Conservation (phyloP, 2,888 invertebrate genomes). For the Mesopsocus fuscifrons region DNA sequence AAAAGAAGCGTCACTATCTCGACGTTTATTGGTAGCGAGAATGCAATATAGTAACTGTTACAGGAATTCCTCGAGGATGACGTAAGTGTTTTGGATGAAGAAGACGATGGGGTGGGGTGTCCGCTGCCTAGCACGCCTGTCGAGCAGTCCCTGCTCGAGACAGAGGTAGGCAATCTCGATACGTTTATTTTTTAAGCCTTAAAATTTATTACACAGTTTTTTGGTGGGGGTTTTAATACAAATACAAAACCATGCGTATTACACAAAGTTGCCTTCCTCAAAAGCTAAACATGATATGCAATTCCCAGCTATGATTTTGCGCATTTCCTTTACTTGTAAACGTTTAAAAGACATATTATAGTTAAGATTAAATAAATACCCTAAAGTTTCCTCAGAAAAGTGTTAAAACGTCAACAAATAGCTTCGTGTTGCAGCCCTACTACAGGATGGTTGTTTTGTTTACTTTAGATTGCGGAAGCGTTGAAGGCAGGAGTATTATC, state of each 20-base stretch:
- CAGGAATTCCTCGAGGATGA: conserved; percentile 27
- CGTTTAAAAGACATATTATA: too few species aligned
- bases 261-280: conserved; percentile 12
- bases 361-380: too few species aligned
- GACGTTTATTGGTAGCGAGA: too few species aligned
- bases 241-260: conserved; percentile 2
- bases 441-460: too few species aligned
- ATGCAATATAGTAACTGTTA: too few species aligned
- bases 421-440: too few species aligned
- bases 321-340: too few species aligned
- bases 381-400: too few species aligned
- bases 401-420: too few species aligned
- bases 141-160: conserved; percentile 63
- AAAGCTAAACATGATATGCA: too few species aligned
- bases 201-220: neutral
- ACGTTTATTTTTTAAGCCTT: conserved; percentile 12
- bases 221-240: conserved; percentile 2
- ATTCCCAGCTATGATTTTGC: too few species aligned
- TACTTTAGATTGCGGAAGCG: conserved; percentile 53
- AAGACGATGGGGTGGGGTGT: conserved; percentile 67
- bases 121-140: conserved; percentile 73
- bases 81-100: conserved; percentile 29
- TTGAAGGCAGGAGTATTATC: conserved; percentile 68
- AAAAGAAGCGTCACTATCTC: too few species aligned
- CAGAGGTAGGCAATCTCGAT: conserved; percentile 36